phyloP scores from a whole-genome alignment of 2,888 invertebrate species.

The Eristalinus aeneus region DNA sequence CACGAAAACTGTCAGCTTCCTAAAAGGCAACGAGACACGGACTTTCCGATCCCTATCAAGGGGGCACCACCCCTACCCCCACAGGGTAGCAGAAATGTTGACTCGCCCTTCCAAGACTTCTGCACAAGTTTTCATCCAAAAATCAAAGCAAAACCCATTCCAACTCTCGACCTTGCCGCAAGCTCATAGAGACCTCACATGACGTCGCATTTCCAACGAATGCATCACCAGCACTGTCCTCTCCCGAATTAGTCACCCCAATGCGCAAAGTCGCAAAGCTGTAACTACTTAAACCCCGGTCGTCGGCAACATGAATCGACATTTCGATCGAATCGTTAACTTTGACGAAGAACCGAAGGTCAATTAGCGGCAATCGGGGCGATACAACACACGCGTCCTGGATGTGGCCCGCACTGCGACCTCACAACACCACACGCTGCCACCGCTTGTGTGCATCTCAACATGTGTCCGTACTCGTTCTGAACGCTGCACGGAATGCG shows the following conservation, averaged over 20 bases:
- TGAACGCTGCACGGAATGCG: background rate
- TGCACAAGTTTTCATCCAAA: too few relatives aligned
- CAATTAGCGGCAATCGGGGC: conserved; percentile 22
- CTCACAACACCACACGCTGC: too few relatives aligned
- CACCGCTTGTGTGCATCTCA: conserved; percentile 12
- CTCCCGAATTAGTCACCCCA: conserved; percentile 23
- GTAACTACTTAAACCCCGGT: background rate
- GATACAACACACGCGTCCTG: too few relatives aligned
- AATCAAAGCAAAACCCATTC: background rate
- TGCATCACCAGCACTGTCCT: background rate
- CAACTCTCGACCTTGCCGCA: background rate
- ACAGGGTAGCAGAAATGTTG: too few relatives aligned
- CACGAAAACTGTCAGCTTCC: too few relatives aligned
- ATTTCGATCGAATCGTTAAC: conserved; percentile 15
- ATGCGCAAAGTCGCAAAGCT: conserved; percentile 41
- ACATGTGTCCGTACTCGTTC: conserved; percentile 25
- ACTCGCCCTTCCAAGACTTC: too few relatives aligned
- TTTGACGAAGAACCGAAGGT: conserved; percentile 20
- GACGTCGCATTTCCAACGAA: background rate
- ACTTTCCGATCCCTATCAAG: too few relatives aligned
- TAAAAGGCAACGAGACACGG: too few relatives aligned
- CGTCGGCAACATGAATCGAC: background rate
- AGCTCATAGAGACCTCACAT: background rate
- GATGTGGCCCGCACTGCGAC: too few relatives aligned
- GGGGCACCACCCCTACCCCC: too few relatives aligned